Percentiles rank a stretch among this genome's conserved stretches.
Evolutionary conservation across 2,113 vertebrate genomes (phyloP).

Genomic region (Spermophilus dauricus): DNA sequence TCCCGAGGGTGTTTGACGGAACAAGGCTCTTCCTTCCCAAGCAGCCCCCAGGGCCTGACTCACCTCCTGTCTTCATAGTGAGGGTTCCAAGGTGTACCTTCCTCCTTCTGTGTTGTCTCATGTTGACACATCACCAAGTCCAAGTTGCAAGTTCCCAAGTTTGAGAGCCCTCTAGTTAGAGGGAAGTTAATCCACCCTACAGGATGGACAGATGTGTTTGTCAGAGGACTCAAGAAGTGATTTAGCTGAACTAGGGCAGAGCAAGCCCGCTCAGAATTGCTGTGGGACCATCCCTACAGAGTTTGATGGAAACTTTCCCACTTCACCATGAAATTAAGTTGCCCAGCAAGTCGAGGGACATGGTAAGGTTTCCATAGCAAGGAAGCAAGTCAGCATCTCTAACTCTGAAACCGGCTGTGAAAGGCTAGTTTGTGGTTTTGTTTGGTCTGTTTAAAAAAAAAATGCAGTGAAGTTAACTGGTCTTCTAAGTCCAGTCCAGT

Average conservation of each 20-base stretch:
- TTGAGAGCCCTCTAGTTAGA: not conserved
- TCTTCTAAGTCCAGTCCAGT: not conserved
- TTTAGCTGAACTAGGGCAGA: not conserved
- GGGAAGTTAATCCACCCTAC: not conserved
- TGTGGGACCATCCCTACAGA: rapidly evolving
- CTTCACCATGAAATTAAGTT: not conserved
- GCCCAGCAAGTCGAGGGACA: not conserved
- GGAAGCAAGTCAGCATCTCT: not conserved
- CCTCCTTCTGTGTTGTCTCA: not conserved
- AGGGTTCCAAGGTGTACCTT: not conserved
- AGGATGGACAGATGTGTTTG: not conserved
- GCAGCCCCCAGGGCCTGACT: too few relatives aligned
- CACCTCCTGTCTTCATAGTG: not conserved
- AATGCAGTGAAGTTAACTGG: not conserved
- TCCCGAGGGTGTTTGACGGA: not conserved
- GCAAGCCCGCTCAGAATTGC: not conserved
- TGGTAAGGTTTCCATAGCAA: not conserved
- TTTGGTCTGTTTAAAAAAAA: not conserved
- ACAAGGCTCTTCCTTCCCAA: not conserved
- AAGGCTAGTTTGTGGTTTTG: not conserved
- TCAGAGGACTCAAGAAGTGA: too few relatives aligned
- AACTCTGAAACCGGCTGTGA: not conserved
- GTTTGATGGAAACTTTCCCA: not conserved
- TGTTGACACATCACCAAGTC: not conserved
- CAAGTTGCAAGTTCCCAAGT: not conserved